Evolutionary conservation across 2,113 vertebrate genomes (phyloP).

Genomic region (Microtus ochrogaster): DNA sequence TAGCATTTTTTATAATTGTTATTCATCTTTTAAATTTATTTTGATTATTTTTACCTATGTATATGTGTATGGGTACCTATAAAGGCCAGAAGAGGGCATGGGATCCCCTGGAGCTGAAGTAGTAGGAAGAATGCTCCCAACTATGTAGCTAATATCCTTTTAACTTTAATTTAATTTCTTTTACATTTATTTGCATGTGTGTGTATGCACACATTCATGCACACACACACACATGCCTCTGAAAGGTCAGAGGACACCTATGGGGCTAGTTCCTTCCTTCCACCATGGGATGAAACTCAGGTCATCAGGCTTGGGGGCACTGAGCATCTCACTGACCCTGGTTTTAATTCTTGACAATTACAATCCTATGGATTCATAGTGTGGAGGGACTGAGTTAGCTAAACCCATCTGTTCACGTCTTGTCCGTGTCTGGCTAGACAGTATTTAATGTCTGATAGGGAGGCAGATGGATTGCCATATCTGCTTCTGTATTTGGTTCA

Average conservation of each 20-base stretch:
- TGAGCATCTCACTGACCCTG: not conserved
- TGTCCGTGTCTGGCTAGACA: constrained; percentile 28
- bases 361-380: not conserved
- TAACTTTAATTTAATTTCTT: not conserved
- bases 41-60: not conserved
- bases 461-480: constrained; percentile 35
- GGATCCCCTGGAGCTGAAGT: not conserved
- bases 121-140: not conserved
- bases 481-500: constrained; percentile 50
- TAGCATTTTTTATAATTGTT: constrained; percentile 4
- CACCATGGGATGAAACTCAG: not conserved
- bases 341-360: not conserved
- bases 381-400: not conserved
- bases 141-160: not conserved
- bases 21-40: not conserved
- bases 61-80: not conserved
- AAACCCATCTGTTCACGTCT: not conserved
- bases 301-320: not conserved
- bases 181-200: not conserved
- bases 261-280: not conserved
- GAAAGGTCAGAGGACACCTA: not conserved
- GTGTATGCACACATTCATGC: not conserved
- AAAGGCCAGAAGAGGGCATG: not conserved
- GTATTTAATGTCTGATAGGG: constrained; percentile 31
- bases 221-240: no score